Evolutionary conservation across 1,140 invertebrate species (phyloP), one percentile per base, ranked within the genome.

Genomic region (Samia ricini): DNA sequence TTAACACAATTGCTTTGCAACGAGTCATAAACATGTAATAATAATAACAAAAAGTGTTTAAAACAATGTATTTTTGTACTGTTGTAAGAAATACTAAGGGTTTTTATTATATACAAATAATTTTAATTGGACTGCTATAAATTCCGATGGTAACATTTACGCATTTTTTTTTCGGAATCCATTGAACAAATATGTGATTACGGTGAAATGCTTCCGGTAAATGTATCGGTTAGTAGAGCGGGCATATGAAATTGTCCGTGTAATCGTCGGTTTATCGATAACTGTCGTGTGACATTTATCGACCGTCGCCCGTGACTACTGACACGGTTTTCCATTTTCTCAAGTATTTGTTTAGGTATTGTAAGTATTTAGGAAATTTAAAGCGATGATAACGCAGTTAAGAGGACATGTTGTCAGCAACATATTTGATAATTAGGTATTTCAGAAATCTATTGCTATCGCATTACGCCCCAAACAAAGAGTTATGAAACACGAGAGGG

Each of bases 191-290:
- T 51, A 52, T 58, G 33, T 57, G 15, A 42, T 62, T 58, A 64
- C 23, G 33, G 58, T 56, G 60, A 67, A 71, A 65, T 59, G 33
- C 24, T 22, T 51, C 22, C 20, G 19, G 56, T 20, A 36, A 19
- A 26, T 29, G 26, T 19, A 19, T 6, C 26, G 24, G 23, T 64
- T 64, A 69, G 57, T 69, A 51, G 67, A 69, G 67, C 67, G 67
- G 12, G 26, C 36, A 23, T 52, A 24, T 62, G 56, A 69, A 69
- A 69, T 64, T 69, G 56, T 52, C 55, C 58, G 67, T 60, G 60
- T 64, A 69, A 69, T 65, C 24, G 19, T 22, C 56, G 51, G 24
- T 63, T 63, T 61, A 61, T 63, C 61, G 61, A 68, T 68, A 60
- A 51, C 54, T 42, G 22, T 60, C 19, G 36, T 0, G 1, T 57